Base-by-base conservation (phyloP, 2,888 invertebrate species). In the Drosophila demipolita region DNA sequence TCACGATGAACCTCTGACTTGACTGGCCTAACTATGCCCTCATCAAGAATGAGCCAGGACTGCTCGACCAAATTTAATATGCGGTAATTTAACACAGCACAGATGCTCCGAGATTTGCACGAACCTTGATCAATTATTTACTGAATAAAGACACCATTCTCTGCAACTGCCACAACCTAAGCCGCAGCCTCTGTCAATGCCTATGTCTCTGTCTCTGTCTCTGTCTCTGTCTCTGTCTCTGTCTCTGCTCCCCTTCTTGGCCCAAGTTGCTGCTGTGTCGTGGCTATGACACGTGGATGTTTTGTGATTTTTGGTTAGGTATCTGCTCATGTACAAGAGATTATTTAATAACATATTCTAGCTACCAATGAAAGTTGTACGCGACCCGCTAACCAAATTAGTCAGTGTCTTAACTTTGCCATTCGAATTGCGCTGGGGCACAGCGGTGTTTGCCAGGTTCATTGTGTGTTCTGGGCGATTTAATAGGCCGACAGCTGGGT, bases 291-390 rank as follows among this genome's bases (percentile, higher is more conserved):
- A 69, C 63, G 55, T 55, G 54, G 67, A 35, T 36, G 48, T 35
- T 35, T 60, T 61, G 32, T 70, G 68, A 70, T 70, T 70, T 70
- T 67, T 67, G 45, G 17, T n/a, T 23, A 42, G 58, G 49, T 65
- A 48, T 61, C 53, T 35, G 26, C 17, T 38, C 79, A 81, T 82
- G 75, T 83, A 73, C 61, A 67, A 63, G 66, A 77, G 73, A 80
- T 82, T 82, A 83, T 82, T 83, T 83, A 82, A 83, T 83, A 83
- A 83, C 76, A 79, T 72, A 82, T 81, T 80, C 79, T 74, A 75
- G 73, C 73, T 72, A 80, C 59, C 79, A 79, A 66, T 73, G 73
- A 77, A 83, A 73, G 70, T 79, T 82, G 81, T 79, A 74, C 77
- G 81, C 70, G 83, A 83, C 71, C 61, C 75, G 77, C 80, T 83